Base-by-base conservation (phyloP, 2,888 invertebrate species). In the Linnaemya tessellans region DNA sequence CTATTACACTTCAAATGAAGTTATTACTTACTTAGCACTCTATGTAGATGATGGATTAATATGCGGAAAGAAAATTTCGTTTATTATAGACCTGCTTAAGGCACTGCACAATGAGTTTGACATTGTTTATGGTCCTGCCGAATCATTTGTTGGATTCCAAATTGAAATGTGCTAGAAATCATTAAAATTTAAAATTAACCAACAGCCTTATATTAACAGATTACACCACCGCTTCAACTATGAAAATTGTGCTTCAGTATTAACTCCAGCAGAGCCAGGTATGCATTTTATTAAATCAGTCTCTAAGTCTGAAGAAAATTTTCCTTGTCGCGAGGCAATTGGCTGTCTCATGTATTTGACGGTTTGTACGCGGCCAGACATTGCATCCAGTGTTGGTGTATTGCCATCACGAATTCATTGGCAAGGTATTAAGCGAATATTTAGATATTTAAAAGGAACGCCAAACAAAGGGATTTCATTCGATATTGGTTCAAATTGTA, bases 21-120 rank as follows among this genome's bases (percentile, higher is more conserved):
- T 46, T 15, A 38, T 9, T 18, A 77, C 87, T 30, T 87, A 88
- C 18, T 41, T 89, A 9, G 87, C 87, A 10, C 71, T 89, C 3
- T 89, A 88, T 86, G 88, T 89, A 11, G 89, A 89, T 64, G 88
- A 89, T 75, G 88, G 88, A 9, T 70, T 89, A 25, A 70, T 89
- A 3, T 86, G 81, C 25, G 79, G 81, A 1, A 84, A 84, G 71
- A 64, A 84, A 38, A 20, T 30, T 13, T 18, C 22, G 41, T 43
- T 82, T 15, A 77, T 75, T 56, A 1, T 25, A 43, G 22, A 68
- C 15, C 43, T 75, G 2, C 22, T 74, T 11, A 60, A 62, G 38
- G n/a, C 25, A 13, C 54, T 67, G 20, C 8, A 75, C 60, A 7
- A 10, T n/a, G 68, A 67, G 15, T 81, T 81, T 62, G n/a, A 75